Base-by-base conservation (phyloP, 2,888 invertebrate species). In the Nemotelus nigrinus region DNA sequence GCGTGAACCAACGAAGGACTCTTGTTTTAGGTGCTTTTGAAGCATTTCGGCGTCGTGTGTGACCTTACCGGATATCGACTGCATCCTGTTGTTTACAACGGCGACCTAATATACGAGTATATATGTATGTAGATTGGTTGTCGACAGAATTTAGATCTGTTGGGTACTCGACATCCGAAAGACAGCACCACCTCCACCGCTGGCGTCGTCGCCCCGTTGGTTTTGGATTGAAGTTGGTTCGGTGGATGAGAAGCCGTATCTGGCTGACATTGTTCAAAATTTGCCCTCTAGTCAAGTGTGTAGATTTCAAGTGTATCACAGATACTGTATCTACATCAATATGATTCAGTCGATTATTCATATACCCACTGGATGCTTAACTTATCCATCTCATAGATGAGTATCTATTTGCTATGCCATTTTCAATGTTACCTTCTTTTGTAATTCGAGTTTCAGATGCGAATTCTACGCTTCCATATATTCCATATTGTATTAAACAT, bases 281-380 rank as follows among this genome's bases (percentile, higher is more conserved):
- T 71, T 77, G 79, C 70, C 79, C 79, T 70, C 53, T 79, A 76
- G 77, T 77, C 77, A 79, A 79, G 79, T 79, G 77, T 48, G 74
- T 60, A 41, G 4, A 3, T n/a, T 25, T 39, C 25, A 7, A 53
- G n/a, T 53, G 8, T 53, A 2, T 53, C 60, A 71, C 53, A 25
- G 25, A 25, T 25, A 25, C 25, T 25, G 25, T 25, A 25, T 25
- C 25, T 25, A 25, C 25, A 25, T 25, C 25, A 25, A 25, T 25
- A 25, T 25, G 25, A 25, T 25, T 25, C 25, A 25, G 25, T 25
- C 25, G 25, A 25, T 25, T 25, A 25, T 25, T 25, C 25, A 25
- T 25, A 25, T 25, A 25, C 25, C 25, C 25, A 25, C 1, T 25
- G 25, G 25, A 25, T 25, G 25, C 25, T 25, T 25, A 25, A 25